A percentile compares a stretch with the other conserved stretches of the same genome.
Conservation (phyloP, 2,797 vertebrate genomes). For the Dromococcyx pavoninus region DNA sequence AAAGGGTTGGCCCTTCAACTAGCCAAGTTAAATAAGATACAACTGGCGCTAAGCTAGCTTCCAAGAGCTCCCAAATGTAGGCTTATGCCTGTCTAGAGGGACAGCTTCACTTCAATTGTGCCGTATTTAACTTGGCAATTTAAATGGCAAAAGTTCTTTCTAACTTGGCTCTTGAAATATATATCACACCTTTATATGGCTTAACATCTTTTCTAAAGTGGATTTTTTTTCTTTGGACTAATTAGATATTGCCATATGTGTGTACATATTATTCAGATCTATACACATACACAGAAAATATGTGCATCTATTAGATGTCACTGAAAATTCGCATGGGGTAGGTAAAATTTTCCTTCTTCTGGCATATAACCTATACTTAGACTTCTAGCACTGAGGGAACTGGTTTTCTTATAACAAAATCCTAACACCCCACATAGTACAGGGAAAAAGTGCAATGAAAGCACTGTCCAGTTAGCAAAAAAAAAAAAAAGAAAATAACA, state of each 20-base stretch:
- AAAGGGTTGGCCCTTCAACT: constrained; percentile 48
- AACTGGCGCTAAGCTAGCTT: constrained; percentile 61
- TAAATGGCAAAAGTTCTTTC: constrained; percentile 53
- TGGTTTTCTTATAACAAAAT: not conserved
- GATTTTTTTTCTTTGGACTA: constrained; percentile 38
- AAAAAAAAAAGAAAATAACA: no score
- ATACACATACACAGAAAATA: not conserved
- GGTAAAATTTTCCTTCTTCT: constrained; percentile 1
- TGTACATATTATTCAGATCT: not conserved
- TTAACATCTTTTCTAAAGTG: constrained; percentile 63
- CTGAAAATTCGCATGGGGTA: not conserved
- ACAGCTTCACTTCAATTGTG: constrained; percentile 55
- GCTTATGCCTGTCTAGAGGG: constrained; percentile 59
- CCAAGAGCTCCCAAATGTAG: constrained; percentile 58
- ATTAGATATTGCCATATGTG: constrained; percentile 62
- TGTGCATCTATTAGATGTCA: not conserved
- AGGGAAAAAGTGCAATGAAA: not conserved
- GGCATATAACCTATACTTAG: not conserved
- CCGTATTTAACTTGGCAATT: constrained; percentile 73
- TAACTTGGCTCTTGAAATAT: constrained; percentile 66
- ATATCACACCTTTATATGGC: constrained; percentile 61
- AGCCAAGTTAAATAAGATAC: constrained; percentile 75
- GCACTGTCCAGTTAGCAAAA: not conserved
- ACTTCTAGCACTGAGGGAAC: not conserved
- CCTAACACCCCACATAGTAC: not conserved